A percentile compares a stretch with the other conserved stretches of the same genome.
These are phyloP conservation scores for Enteromius anoplus DNA, from an alignment of 2,797 vertebrate genomes.

Conservation along the genomic window DNA sequence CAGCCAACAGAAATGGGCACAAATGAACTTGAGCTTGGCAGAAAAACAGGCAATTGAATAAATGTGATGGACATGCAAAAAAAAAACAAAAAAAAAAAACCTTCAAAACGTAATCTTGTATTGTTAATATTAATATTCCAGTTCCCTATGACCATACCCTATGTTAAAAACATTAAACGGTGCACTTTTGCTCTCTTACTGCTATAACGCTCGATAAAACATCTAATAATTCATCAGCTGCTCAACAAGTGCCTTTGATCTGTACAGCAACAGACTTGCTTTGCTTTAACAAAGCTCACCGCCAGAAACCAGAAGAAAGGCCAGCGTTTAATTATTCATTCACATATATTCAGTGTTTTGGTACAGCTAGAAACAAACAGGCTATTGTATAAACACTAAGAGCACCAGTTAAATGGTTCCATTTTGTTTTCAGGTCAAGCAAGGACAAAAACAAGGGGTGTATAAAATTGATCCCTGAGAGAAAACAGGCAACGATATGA, in stretches of 20 bases:
- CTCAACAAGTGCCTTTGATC: slow-evolving; percentile 42
- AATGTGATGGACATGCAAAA: neutral
- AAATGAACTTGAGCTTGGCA: slow-evolving; percentile 1
- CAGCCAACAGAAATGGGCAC: neutral
- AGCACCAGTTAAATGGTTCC: slow-evolving; percentile 59
- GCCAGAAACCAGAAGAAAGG: slow-evolving; percentile 39
- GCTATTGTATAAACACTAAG: slow-evolving; percentile 48
- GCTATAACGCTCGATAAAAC: slow-evolving; percentile 23
- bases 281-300: slow-evolving; percentile 45
- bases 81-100: neutral
- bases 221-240: slow-evolving; percentile 11
- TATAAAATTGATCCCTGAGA: slow-evolving; percentile 18
- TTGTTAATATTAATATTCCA: neutral
- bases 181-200: neutral
- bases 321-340: slow-evolving; percentile 63
- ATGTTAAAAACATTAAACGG: neutral
- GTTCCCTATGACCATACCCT: neutral
- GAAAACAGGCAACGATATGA: neutral
- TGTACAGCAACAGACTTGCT: slow-evolving; percentile 13
- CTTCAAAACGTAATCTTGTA: neutral
- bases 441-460: slow-evolving; percentile 27
- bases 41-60: neutral
- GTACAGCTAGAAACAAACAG: slow-evolving; percentile 31
- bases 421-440: slow-evolving; percentile 27
- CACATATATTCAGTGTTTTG: slow-evolving; percentile 52